phyloP scores from a whole-genome alignment of 2,797 vertebrate genomes.

The Antennarius maculatus region DNA sequence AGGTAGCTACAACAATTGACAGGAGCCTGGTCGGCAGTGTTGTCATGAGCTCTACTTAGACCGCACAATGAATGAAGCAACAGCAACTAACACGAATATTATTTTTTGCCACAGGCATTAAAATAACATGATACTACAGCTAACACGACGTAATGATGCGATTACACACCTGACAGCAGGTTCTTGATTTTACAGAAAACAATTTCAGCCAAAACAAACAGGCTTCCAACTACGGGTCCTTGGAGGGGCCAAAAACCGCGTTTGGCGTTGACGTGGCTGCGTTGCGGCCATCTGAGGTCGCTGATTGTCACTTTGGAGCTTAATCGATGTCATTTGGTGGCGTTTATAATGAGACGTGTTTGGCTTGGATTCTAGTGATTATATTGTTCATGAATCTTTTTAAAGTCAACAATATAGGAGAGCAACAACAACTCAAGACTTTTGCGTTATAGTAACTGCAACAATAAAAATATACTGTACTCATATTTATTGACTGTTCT shows the following conservation, averaged over 20 bases:
- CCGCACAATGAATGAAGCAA: neutral
- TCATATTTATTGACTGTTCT: neutral
- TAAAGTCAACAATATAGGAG: no score
- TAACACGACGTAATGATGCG: neutral
- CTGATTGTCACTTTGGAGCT: neutral
- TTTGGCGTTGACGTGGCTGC: conserved; percentile 28
- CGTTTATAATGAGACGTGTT: no score
- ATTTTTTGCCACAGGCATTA: neutral
- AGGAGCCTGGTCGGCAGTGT: neutral
- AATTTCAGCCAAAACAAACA: conserved; percentile 67
- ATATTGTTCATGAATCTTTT: neutral
- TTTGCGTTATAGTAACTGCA: neutral
- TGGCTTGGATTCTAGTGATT: neutral
- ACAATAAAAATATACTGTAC: neutral
- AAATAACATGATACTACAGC: neutral
- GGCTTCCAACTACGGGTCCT: conserved; percentile 53
- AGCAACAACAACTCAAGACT: neutral
- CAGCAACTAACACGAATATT: neutral
- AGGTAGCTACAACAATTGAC: conserved; percentile 22
- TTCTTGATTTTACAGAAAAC: conserved; percentile 51
- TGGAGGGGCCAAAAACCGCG: conserved; percentile 37
- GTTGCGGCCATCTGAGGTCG: conserved; percentile 18
- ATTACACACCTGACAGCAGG: conserved; percentile 50
- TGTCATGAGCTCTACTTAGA: conserved; percentile 10
- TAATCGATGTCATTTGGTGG: neutral